Base-by-base conservation (phyloP, 2,888 invertebrate species). In the Eupsilia transversa region DNA sequence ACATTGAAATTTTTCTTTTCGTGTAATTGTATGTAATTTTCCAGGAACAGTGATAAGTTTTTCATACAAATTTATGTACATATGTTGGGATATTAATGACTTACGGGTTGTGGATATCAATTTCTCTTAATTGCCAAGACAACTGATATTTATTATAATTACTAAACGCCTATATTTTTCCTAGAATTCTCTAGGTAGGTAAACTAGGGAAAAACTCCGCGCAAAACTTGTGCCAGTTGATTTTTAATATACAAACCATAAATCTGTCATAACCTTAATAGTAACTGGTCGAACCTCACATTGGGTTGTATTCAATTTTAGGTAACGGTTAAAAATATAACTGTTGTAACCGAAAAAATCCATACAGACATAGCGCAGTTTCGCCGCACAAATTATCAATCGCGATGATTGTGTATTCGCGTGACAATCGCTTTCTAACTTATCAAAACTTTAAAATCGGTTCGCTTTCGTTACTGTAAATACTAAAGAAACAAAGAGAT, bases 71-170 rank as follows among this genome's bases (percentile, higher is more conserved):
- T 67, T 41, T 30, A 14, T 2, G 23, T 3, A 56, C n/a, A 33
- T 35, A 72, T 17, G 33, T 35, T 35, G 4, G 4, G 0, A 63
- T 56, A 63, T 56, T 14, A 38, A 35, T 38, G 35, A 35, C 60
- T 27, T 61, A 30, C 17, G 4, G 17, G 27, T 35, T 7, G 7
- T 10, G n/a, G 49, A 64, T 74, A 74, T 74, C 64, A 74, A 73
- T 59, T 74, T 64, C 74, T 73, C 33, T 64, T 33, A 74, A 74
- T 74, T 64, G 27, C 12, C 14, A 64, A 23, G 49, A 57, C 17
- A 74, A 64, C 46, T 74, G 74, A 64, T 74, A 64, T 73, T 73
- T 64, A 74, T 74, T 49, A 49, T 27, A 41, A 49, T 60, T 57
- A 56, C 23, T n/a, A 12, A 1, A 41, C 17, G 43, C 56, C 23